These are phyloP conservation scores for Branchinecta sandiegonensis DNA, from an alignment of 2,888 invertebrate genomes.

Conservation along the genomic window DNA sequence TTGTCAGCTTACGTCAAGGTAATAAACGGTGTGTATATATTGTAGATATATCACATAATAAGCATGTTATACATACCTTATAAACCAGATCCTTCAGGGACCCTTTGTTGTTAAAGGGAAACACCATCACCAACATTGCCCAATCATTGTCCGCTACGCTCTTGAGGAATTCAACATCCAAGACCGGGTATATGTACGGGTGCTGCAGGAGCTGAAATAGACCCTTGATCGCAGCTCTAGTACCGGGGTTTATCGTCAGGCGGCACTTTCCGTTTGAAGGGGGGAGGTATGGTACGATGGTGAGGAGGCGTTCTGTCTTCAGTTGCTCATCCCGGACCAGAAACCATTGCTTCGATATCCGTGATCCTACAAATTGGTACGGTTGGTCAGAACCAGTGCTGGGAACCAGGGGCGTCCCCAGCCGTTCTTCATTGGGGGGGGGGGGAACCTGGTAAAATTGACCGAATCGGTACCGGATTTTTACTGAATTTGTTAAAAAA, in stretches of 20 bases:
- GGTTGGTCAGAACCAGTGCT: too few relatives aligned
- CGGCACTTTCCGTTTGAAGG: constrained; percentile 38
- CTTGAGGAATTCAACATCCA: constrained; percentile 60
- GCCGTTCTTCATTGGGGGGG: too few relatives aligned
- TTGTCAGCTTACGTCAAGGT: background rate
- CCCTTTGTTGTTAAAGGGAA: constrained; percentile 67
- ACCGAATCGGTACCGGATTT: too few relatives aligned
- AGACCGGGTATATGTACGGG: constrained; percentile 78
- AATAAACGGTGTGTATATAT: background rate
- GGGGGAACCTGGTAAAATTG: too few relatives aligned
- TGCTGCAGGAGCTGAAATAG: constrained; percentile 73
- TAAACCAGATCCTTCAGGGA: constrained; percentile 80
- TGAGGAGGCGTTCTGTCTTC: constrained; percentile 59
- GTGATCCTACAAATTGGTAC: constrained; percentile 42
- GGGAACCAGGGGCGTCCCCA: too few relatives aligned
- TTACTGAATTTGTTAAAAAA: too few relatives aligned
- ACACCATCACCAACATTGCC: constrained; percentile 53
- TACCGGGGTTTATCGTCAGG: constrained; percentile 51
- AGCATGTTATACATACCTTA: constrained; percentile 43
- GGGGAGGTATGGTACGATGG: constrained; percentile 45
- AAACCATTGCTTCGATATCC: constrained; percentile 81
- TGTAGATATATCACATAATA: background rate
- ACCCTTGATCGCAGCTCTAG: constrained; percentile 55
- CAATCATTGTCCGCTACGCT: constrained; percentile 34
- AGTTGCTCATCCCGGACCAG: constrained; percentile 65